Percentiles rank a stretch among this genome's conserved stretches.
Evolutionary conservation across 2,888 invertebrate genomes (phyloP).

Genomic region (Vanessa cardui): DNA sequence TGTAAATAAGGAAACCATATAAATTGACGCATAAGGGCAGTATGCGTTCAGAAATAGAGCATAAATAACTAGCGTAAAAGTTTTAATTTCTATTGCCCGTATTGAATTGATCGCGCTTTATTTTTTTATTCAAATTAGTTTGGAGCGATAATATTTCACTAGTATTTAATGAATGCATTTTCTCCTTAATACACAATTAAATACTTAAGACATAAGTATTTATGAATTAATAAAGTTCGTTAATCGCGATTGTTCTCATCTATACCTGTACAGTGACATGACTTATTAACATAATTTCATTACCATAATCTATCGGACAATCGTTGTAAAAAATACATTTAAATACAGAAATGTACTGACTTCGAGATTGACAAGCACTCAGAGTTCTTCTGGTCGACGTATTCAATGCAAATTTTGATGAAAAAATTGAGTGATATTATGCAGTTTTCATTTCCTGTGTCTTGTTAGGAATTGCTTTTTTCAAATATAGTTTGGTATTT

Average conservation of each 20-base stretch:
- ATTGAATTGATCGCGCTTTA: too few relatives aligned
- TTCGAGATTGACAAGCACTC: conserved; percentile 14
- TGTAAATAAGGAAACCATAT: too few relatives aligned
- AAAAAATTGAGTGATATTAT: conserved; percentile 27
- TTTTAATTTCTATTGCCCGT: too few relatives aligned
- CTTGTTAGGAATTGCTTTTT: conserved; percentile 1
- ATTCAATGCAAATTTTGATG: conserved; percentile 28
- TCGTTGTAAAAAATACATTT: conserved; percentile 23
- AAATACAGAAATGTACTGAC: conserved; percentile 24
- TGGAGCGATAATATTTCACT: neutral
- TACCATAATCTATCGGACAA: conserved; percentile 13
- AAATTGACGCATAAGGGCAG: too few relatives aligned
- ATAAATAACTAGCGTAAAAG: too few relatives aligned
- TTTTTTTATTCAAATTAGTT: too few relatives aligned
- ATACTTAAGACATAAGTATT: neutral
- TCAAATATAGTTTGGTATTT: too few relatives aligned
- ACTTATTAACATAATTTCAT: neutral
- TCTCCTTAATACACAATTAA: neutral
- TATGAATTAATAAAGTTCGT: neutral
- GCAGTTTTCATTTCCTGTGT: conserved; percentile 26
- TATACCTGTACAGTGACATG: neutral
- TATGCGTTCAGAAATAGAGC: too few relatives aligned
- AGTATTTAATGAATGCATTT: neutral
- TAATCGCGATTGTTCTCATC: neutral
- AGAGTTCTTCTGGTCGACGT: conserved; percentile 6